A percentile compares a stretch with the other conserved stretches of the same genome.
phyloP scores from a whole-genome alignment of 2,113 vertebrate genomes.

The Parotia lawesii region DNA sequence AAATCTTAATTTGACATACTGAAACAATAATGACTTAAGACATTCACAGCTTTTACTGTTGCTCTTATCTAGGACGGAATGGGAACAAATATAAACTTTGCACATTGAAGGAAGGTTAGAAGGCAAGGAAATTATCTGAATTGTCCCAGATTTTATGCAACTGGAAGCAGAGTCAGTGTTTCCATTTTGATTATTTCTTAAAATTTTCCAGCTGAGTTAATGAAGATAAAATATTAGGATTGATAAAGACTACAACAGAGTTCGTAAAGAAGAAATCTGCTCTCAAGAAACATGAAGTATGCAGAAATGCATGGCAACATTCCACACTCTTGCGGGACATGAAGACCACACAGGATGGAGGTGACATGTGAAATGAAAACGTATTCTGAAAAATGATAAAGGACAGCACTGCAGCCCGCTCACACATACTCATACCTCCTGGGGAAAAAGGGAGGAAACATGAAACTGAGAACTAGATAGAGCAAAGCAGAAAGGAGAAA shows the following conservation, averaged over 20 bases:
- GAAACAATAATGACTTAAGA: background rate
- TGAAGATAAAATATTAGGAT: background rate
- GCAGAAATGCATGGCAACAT: background rate
- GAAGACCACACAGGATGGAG: background rate
- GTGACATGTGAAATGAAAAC: background rate
- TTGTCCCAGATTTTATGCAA: background rate
- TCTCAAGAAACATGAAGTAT: background rate
- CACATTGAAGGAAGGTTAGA: background rate
- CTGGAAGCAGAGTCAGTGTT: background rate
- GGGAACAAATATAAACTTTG: background rate
- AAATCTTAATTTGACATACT: background rate
- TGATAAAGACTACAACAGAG: background rate
- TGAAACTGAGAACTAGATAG: background rate
- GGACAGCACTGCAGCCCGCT: background rate
- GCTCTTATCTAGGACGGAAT: background rate
- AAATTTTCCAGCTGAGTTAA: background rate
- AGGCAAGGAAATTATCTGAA: background rate
- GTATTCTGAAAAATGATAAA: background rate
- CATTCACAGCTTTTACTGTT: background rate
- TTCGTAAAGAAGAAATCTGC: background rate
- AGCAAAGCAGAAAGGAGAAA: background rate
- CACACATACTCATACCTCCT: background rate
- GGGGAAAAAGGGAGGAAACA: background rate
- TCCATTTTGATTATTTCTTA: constrained; percentile 13
- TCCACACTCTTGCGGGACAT: background rate